A percentile compares a stretch with the other conserved stretches of the same genome.
Conservation (phyloP, 1,140 invertebrate species). For the Yoshiicerus persimilis region DNA sequence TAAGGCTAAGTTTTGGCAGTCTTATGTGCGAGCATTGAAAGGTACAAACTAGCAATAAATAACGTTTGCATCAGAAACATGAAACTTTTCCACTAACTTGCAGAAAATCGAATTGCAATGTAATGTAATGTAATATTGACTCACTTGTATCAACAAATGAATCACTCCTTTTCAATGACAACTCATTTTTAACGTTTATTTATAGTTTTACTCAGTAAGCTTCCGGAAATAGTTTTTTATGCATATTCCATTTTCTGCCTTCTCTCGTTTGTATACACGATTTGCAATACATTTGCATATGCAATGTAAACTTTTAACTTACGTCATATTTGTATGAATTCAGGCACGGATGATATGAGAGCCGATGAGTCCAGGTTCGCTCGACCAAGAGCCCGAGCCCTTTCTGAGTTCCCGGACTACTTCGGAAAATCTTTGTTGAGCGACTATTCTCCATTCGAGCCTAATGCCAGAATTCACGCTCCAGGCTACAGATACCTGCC, state of each 20-base stretch:
- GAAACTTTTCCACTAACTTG: not conserved
- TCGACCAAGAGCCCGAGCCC: conserved; percentile 62
- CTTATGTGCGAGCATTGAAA: conserved; percentile 84
- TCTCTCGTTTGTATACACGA: not conserved
- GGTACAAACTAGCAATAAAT: conserved; percentile 59
- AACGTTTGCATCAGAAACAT: not conserved
- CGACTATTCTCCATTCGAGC: conserved; percentile 33
- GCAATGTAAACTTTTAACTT: not conserved
- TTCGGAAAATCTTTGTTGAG: conserved; percentile 35
- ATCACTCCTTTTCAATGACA: not conserved
- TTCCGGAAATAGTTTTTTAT: not conserved
- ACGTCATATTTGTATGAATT: not conserved
- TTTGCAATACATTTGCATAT: too few relatives aligned
- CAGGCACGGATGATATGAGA: conserved; percentile 85
- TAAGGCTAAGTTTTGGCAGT: conserved; percentile 90
- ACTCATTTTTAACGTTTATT: not conserved
- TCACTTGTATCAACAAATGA: not conserved
- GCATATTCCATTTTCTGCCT: not conserved
- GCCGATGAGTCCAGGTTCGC: conserved; percentile 64
- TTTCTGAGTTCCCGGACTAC: conserved; percentile 45
- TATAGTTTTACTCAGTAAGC: not conserved
- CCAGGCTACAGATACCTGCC: conserved; percentile 71
- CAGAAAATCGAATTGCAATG: not conserved
- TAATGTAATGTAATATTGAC: too few relatives aligned
- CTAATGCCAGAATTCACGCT: conserved; percentile 41